Evolutionary conservation across 2,888 invertebrate genomes (phyloP).

Genomic region (Apodemia hepburni): DNA sequence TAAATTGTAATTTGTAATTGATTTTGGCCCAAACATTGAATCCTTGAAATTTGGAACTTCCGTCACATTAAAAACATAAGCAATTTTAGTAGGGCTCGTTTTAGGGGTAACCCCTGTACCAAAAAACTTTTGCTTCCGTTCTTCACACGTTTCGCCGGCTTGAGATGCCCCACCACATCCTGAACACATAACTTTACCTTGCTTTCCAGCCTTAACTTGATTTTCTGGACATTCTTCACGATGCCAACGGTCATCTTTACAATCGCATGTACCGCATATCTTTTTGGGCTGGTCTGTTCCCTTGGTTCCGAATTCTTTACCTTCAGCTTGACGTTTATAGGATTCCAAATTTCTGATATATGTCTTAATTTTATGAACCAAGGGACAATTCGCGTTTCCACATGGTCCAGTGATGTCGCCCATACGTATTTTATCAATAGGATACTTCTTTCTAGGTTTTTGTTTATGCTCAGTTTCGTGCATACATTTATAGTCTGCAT

Average conservation of each 20-base stretch:
- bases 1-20: conserved; percentile 25
- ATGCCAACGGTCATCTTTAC: conserved; percentile 66
- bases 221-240: conserved; percentile 53
- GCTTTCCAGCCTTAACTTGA: conserved; percentile 28
- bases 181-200: conserved; percentile 39
- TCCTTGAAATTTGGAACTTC: conserved; percentile 44
- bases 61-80: conserved; percentile 47
- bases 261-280: conserved; percentile 60
- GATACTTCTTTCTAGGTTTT: conserved; percentile 43
- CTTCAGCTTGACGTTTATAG: conserved; percentile 52
- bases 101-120: conserved; percentile 51
- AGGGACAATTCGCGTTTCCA: conserved; percentile 62
- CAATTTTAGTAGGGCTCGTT: conserved; percentile 44
- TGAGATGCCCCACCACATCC: conserved; percentile 53
- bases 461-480: conserved; percentile 33
- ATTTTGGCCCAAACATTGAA: conserved; percentile 45
- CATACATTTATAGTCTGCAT: conserved; percentile 40
- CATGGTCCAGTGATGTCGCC: conserved; percentile 71
- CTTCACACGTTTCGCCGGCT: conserved; percentile 54
- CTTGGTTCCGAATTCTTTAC: conserved; percentile 39
- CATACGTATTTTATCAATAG: conserved; percentile 64
- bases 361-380: conserved; percentile 64
- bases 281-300: conserved; percentile 40
- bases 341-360: conserved; percentile 61
- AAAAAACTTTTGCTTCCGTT: conserved; percentile 43